Evolutionary conservation across 2,113 vertebrate species (phyloP).

Genomic region (Nothocercus julius): DNA sequence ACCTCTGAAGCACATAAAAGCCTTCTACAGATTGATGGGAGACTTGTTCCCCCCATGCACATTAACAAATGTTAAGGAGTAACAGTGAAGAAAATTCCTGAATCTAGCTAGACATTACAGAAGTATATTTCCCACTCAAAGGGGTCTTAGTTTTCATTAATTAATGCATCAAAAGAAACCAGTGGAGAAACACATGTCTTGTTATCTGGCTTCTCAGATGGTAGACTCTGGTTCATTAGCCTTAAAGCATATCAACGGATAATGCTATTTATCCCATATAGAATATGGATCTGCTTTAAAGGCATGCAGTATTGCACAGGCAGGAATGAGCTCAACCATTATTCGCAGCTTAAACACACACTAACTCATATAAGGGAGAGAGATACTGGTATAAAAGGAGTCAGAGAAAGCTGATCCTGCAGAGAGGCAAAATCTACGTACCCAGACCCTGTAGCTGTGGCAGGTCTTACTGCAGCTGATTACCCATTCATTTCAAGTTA

Average conservation of each 20-base stretch:
- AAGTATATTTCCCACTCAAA: slow-evolving; percentile 51
- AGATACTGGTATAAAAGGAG: neutral
- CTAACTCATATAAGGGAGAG: neutral
- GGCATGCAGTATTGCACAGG: slow-evolving; percentile 33
- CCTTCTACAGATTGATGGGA: neutral
- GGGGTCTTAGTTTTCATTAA: slow-evolving; percentile 73
- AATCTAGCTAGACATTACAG: neutral
- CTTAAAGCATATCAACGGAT: slow-evolving; percentile 71
- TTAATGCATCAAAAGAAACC: slow-evolving; percentile 77
- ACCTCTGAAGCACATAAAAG: neutral
- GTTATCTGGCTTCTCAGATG: slow-evolving; percentile 75
- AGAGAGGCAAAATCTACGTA: slow-evolving; percentile 19
- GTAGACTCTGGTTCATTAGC: slow-evolving; percentile 79
- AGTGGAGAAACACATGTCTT: slow-evolving; percentile 75
- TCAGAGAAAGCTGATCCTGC: neutral
- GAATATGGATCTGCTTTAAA: slow-evolving; percentile 75
- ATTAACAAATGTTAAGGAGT: neutral
- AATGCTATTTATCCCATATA: slow-evolving; percentile 77
- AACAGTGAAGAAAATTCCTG: neutral
- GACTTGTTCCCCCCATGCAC: fast-evolving
- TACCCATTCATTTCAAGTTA: slow-evolving; percentile 36
- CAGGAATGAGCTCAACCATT: slow-evolving; percentile 50
- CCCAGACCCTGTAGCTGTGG: neutral
- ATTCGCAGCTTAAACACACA: slow-evolving; percentile 34
- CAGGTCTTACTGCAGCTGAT: slow-evolving; percentile 33